phyloP scores from a whole-genome alignment of 1,140 invertebrate species.

The Luehdorfia chinensis region DNA sequence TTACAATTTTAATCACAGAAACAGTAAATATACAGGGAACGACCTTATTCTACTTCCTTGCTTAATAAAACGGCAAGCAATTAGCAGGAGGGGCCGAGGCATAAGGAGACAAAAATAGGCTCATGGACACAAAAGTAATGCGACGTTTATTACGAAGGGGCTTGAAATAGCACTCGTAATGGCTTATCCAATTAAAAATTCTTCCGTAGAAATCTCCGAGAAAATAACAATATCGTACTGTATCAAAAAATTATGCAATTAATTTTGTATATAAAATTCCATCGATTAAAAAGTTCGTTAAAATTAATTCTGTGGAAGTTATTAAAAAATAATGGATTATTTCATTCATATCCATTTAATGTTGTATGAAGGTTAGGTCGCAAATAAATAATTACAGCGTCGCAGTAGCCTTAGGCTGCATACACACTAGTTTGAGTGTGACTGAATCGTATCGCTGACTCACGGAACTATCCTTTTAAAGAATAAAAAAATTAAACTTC shows the following conservation, averaged over 20 bases:
- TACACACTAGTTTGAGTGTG: no score
- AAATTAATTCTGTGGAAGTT: background rate
- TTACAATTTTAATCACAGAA: no score
- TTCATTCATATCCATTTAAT: constrained; percentile 10
- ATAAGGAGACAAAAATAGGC: background rate
- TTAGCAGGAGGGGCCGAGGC: background rate
- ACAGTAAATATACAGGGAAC: no score
- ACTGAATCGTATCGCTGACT: no score
- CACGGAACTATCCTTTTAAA: no score
- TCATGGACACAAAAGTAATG: constrained; percentile 12
- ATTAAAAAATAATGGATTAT: constrained; percentile 2
- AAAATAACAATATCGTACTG: constrained; percentile 6
- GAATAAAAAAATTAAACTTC: no score
- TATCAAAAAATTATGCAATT: constrained; percentile 8
- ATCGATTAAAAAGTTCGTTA: background rate
- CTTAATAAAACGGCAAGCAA: background rate
- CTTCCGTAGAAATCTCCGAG: background rate
- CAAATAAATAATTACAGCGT: no score
- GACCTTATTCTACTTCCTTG: background rate
- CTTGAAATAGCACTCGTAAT: constrained; percentile 1
- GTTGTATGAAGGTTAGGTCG: no score
- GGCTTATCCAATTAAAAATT: constrained; percentile 14
- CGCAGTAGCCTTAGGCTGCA: no score
- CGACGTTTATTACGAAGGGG: constrained; percentile 9
- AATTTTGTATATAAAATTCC: constrained; percentile 5